Percentiles rank a stretch among this genome's conserved stretches.
phyloP scores from a whole-genome alignment of 2,113 vertebrate species.

The Dasyornis broadbenti region DNA sequence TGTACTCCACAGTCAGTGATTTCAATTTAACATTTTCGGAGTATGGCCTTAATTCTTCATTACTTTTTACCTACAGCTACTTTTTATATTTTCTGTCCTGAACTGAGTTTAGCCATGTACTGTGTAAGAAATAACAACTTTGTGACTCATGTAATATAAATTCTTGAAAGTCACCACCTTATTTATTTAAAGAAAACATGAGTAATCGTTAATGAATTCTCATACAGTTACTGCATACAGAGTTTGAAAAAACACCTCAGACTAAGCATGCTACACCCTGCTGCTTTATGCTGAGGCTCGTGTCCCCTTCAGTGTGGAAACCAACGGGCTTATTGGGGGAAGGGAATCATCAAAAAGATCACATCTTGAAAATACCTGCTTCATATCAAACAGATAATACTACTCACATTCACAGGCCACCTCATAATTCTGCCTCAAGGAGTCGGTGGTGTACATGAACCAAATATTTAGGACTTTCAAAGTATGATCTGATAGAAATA shows the following conservation, averaged over 20 bases:
- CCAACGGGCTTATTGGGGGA: background rate
- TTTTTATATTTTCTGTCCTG: background rate
- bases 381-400: constrained; percentile 38
- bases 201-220: constrained; percentile 47
- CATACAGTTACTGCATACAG: constrained; percentile 3
- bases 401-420: background rate
- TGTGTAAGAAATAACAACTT: constrained; percentile 40
- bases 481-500: constrained; percentile 27
- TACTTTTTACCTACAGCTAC: background rate
- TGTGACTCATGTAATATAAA: constrained; percentile 62
- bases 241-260: constrained; percentile 42
- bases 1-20: background rate
- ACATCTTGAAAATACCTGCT: constrained; percentile 24
- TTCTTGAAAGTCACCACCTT: constrained; percentile 42
- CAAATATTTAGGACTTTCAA: constrained; percentile 31
- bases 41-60: background rate
- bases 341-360: constrained; percentile 15
- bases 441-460: background rate
- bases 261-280: constrained; percentile 38
- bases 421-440: constrained; percentile 14
- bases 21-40: background rate
- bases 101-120: background rate
- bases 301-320: constrained; percentile 37
- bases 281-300: constrained; percentile 26
- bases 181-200: constrained; percentile 58